Evolutionary conservation across 2,113 vertebrate species (phyloP).

Genomic region (Myrmecophaga tridactyla): DNA sequence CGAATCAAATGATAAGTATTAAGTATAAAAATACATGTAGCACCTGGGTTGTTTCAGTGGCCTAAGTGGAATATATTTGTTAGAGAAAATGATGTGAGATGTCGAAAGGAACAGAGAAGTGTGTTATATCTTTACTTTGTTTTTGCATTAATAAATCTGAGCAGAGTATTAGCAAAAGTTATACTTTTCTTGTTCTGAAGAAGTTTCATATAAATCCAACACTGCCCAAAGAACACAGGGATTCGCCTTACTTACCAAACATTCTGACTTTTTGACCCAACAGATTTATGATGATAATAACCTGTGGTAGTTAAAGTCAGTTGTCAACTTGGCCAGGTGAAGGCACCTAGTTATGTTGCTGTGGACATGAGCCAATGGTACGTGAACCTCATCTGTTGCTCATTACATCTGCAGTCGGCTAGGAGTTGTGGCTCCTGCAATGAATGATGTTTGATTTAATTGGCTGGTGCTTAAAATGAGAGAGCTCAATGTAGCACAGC

Average conservation of each 20-base stretch:
- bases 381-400: too few relatives aligned
- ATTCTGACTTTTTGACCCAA: background rate
- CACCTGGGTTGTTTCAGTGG: background rate
- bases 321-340: too few relatives aligned
- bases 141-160: background rate
- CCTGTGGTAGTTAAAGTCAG: too few relatives aligned
- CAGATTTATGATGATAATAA: background rate
- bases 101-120: background rate
- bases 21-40: background rate
- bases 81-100: background rate
- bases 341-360: too few relatives aligned
- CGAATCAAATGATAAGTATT: background rate
- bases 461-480: too few relatives aligned
- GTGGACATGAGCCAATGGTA: too few relatives aligned
- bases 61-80: background rate
- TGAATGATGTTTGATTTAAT: too few relatives aligned
- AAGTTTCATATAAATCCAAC: background rate
- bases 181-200: background rate
- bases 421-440: too few relatives aligned
- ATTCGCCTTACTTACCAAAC: background rate
- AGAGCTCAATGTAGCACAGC: too few relatives aligned
- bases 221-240: background rate
- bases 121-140: background rate
- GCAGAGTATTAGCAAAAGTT: background rate
- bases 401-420: too few relatives aligned